Evolutionary conservation across 2,113 vertebrate genomes (phyloP).

Genomic region (Nibea coibor): DNA sequence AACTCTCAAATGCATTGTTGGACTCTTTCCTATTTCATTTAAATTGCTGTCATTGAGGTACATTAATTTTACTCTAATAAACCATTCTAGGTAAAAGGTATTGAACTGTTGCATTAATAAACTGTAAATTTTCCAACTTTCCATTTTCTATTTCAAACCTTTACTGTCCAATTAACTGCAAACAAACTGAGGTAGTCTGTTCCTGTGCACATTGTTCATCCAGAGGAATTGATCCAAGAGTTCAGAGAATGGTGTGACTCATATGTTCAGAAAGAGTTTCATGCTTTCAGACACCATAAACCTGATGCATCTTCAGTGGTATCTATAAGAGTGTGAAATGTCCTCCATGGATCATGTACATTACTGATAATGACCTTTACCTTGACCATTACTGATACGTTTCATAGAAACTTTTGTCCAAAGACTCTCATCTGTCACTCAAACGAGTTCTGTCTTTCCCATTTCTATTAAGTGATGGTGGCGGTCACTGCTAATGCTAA

Average conservation of each 20-base stretch:
- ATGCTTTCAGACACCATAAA: conserved; percentile 4
- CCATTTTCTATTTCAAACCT: conserved; percentile 30
- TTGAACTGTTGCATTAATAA: conserved; percentile 8
- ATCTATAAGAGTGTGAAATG: neutral
- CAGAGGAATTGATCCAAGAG: conserved; percentile 22
- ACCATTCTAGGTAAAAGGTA: conserved; percentile 32
- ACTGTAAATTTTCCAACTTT: conserved; percentile 13
- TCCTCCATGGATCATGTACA: neutral
- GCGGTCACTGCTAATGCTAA: neutral
- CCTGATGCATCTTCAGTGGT: neutral
- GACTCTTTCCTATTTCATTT: conserved; percentile 53
- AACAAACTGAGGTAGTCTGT: conserved; percentile 5
- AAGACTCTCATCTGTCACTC: neutral
- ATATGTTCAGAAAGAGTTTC: neutral
- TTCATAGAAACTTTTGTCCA: neutral
- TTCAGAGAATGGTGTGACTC: conserved; percentile 8
- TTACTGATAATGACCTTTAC: neutral
- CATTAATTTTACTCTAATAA: conserved; percentile 40
- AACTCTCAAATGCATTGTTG: conserved; percentile 41
- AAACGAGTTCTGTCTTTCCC: neutral
- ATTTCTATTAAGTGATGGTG: no score
- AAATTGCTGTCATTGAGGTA: conserved; percentile 33
- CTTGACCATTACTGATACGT: neutral
- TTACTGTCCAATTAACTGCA: conserved; percentile 4
- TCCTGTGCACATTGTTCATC: conserved; percentile 10